Base-by-base conservation (phyloP, 2,797 vertebrate species). In the Gephyroberyx darwinii region DNA sequence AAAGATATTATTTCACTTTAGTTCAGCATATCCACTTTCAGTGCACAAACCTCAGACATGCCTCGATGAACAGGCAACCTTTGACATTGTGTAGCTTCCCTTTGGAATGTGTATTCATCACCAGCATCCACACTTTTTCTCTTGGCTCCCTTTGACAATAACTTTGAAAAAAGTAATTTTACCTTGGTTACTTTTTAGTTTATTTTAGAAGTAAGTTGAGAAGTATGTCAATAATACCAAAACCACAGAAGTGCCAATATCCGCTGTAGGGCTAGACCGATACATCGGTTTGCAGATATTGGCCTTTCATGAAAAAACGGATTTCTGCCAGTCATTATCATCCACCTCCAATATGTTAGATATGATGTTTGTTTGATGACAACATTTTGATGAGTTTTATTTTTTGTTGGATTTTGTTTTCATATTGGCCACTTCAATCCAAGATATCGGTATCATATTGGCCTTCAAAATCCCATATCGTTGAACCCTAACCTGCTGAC, bases 1-100 rank as follows among this genome's bases (percentile, higher is more conserved):
- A 39, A 76, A 77, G n/a, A 10, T 37, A 48, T 65, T 48, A 16
- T 50, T 61, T 58, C 17, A 43, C 41, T 75, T 63, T 47, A 48
- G 33, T 41, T 33, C 8, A n/a, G 19, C 22, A 54, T 77, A 77
- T 71, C 19, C 7, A 54, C 58, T 59, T 47, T 14, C 41, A n/a
- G n/a, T 14, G 19, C n/a, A 30, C 2, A 58, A 58, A 26, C 1
- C 51, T 30, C 9, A 26, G 48, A 53, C 51, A 13, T 39, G 35
- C n/a, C n/a, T 41, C 56, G 20, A 37, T 35, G n/a, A 57, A 17
- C 56, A 13, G 56, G 20, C 39, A 8, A 64, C 35, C 43, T 73
- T 61, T 70, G 52, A 39, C 63, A 57, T 39, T 20, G 41, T 57
- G 19, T 30, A 5, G 19, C 6, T 53, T 19, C 10, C 3, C 51